These are phyloP conservation scores for Allacma fusca DNA, from an alignment of 2,888 invertebrate species.

Conservation along the genomic window DNA sequence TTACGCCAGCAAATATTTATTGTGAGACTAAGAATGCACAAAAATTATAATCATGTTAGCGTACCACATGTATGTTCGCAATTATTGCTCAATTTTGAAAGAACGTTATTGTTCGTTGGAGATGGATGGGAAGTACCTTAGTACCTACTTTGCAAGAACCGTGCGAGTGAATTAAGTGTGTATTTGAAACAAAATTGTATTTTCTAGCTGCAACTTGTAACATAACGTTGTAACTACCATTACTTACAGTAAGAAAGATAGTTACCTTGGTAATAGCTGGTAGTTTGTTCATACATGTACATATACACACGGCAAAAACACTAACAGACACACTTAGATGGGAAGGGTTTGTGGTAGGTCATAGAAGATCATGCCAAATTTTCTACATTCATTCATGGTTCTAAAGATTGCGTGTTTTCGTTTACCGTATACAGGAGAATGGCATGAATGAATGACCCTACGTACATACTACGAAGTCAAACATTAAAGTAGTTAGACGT, in stretches of 20 bases:
- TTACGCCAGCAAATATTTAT: too few relatives aligned
- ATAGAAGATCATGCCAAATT: constrained; percentile 20
- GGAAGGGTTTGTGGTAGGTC: constrained; percentile 19
- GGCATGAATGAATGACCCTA: not conserved
- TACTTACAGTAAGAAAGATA: too few relatives aligned
- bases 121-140: not conserved
- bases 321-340: not conserved
- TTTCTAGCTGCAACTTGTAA: too few relatives aligned
- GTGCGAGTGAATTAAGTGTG: too few relatives aligned
- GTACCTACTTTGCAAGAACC: not conserved
- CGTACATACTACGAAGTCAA: too few relatives aligned
- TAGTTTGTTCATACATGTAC: not conserved
- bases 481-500: too few relatives aligned
- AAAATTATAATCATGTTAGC: too few relatives aligned
- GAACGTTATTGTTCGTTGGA: not conserved
- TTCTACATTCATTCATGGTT: constrained; percentile 6
- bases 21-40: too few relatives aligned
- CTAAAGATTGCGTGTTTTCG: not conserved
- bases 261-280: not conserved
- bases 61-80: not conserved
- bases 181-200: too few relatives aligned
- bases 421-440: not conserved
- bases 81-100: not conserved
- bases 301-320: not conserved
- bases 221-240: too few relatives aligned